Conservation (phyloP, 2,888 invertebrate species). For the Lomographa bimaculata region DNA sequence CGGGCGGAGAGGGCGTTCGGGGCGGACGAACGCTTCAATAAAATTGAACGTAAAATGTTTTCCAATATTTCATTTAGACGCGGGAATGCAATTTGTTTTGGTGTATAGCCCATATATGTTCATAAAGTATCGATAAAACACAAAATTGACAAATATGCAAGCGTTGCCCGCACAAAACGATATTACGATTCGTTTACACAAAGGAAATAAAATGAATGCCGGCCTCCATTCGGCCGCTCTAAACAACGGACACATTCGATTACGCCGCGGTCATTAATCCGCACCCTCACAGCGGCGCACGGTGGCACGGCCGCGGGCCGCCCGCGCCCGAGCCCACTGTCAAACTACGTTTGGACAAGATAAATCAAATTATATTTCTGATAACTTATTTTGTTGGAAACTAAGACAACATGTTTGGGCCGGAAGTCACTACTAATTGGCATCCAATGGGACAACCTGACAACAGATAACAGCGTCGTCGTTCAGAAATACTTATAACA, state of each 20-base stretch:
- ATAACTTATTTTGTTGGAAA: slow-evolving; percentile 1
- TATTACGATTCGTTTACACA: slow-evolving; percentile 7
- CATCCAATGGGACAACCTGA: neutral
- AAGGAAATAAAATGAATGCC: slow-evolving; percentile 10
- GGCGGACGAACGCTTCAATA: slow-evolving; percentile 9
- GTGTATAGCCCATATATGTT: slow-evolving; percentile 13
- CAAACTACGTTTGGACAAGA: slow-evolving; percentile 7
- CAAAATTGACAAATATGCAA: slow-evolving; percentile 23
- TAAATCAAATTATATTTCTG: too few relatives aligned
- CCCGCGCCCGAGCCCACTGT: too few relatives aligned
- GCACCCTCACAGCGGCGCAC: too few relatives aligned
- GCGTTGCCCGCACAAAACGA: slow-evolving; percentile 4
- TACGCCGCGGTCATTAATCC: too few relatives aligned
- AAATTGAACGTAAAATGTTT: slow-evolving; percentile 20
- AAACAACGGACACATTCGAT: slow-evolving; percentile 7
- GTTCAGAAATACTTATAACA: too few relatives aligned
- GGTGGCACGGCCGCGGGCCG: too few relatives aligned
- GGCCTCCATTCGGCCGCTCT: slow-evolving; percentile 7
- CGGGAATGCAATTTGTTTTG: slow-evolving; percentile 20
- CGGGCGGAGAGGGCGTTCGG: slow-evolving; percentile 4
- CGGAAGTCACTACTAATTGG: neutral
- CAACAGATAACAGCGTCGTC: too few relatives aligned
- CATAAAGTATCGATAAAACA: slow-evolving; percentile 22
- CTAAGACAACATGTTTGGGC: neutral
- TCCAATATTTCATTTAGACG: slow-evolving; percentile 25